Evolutionary conservation across 2,888 invertebrate species (phyloP).

Genomic region (Netelia fuscicornis): DNA sequence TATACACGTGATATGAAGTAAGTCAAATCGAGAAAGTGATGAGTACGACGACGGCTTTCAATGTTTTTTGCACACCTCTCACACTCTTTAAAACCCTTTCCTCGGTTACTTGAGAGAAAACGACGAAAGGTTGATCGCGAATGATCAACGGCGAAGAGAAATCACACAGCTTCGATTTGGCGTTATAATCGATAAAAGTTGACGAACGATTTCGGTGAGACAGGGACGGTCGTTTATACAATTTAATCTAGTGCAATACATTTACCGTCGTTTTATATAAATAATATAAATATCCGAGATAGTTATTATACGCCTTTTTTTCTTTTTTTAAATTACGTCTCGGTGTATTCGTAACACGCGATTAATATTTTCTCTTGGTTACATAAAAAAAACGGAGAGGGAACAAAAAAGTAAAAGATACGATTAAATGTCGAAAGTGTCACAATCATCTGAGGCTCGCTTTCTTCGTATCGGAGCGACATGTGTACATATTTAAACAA

Average conservation of each 20-base stretch:
- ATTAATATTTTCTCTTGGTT: constrained; percentile 40
- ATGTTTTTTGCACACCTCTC: constrained; percentile 24
- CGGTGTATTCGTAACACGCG: constrained; percentile 29
- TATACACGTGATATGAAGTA: constrained; percentile 57
- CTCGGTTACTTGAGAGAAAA: constrained; percentile 3
- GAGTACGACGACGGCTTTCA: constrained; percentile 58
- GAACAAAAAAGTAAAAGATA: constrained; percentile 22
- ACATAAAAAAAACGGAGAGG: constrained; percentile 2
- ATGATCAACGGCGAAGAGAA: constrained; percentile 11
- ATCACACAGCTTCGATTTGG: not conserved
- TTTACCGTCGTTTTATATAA: constrained; percentile 49
- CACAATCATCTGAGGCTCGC: constrained; percentile 76
- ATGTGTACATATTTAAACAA: constrained; percentile 75
- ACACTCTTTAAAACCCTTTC: not conserved
- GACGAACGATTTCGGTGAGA: constrained; percentile 12
- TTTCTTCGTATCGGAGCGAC: constrained; percentile 70
- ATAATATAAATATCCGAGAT: constrained; percentile 49
- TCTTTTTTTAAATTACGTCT: constrained; percentile 15
- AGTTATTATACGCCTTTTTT: constrained; percentile 33
- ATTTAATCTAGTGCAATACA: constrained; percentile 64
- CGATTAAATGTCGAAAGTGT: constrained; percentile 69
- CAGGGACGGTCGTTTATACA: constrained; percentile 49
- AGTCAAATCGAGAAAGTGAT: constrained; percentile 60
- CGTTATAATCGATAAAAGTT: constrained; percentile 37
- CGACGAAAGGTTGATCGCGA: constrained; percentile 6